A percentile compares a stretch with the other conserved stretches of the same genome.
phyloP scores from a whole-genome alignment of 2,797 vertebrate genomes.

The Picus viridis region DNA sequence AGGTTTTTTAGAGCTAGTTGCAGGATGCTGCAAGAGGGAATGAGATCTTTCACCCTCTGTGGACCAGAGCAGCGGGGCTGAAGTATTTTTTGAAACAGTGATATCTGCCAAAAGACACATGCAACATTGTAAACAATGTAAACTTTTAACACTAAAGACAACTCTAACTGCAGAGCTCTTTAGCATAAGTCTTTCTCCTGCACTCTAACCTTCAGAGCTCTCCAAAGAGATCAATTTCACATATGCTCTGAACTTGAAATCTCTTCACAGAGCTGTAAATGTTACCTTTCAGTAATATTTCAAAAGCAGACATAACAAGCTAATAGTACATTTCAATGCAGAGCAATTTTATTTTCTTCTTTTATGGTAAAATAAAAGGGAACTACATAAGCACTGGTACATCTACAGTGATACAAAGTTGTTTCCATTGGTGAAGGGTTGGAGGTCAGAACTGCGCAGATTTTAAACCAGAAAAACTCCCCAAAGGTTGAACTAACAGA shows the following conservation, averaged over 20 bases:
- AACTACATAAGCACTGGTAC: neutral
- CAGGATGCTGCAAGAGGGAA: conserved; percentile 84
- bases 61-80: conserved; percentile 91
- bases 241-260: neutral
- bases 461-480: neutral
- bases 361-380: neutral
- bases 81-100: conserved; percentile 88
- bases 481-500: neutral
- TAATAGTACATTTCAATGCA: neutral
- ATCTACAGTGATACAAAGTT: neutral
- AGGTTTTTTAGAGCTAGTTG: conserved; percentile 90
- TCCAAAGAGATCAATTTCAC: neutral
- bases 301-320: neutral
- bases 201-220: neutral
- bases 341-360: neutral
- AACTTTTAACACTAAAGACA: neutral
- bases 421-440: neutral
- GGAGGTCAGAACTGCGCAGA: neutral
- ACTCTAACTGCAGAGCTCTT: neutral
- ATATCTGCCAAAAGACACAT: conserved; percentile 83
- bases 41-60: conserved; percentile 89
- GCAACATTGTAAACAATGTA: neutral
- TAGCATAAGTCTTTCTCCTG: neutral
- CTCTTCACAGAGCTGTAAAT: neutral
- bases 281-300: neutral